phyloP scores from a whole-genome alignment of 2,888 invertebrate species.

The Julus scanicus region DNA sequence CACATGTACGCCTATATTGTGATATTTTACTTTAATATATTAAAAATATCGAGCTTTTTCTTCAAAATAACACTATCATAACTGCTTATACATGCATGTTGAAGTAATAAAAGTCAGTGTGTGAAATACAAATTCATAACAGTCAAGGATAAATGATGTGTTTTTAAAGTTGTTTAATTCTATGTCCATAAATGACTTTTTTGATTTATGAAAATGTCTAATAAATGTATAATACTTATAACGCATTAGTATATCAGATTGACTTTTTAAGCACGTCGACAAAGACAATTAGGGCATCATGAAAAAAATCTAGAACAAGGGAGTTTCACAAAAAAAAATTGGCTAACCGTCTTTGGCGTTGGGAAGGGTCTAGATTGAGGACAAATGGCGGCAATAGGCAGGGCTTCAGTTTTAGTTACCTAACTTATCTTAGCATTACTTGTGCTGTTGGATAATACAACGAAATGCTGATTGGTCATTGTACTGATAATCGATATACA shows the following conservation, averaged over 20 bases:
- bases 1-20: too few species aligned
- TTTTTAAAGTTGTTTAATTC: background rate
- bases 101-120: background rate
- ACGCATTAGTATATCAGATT: background rate
- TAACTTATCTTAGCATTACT: slow-evolving; percentile 13
- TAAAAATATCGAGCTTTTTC: too few species aligned
- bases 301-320: slow-evolving; percentile 50
- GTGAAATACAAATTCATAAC: background rate
- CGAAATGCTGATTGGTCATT: background rate
- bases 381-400: slow-evolving; percentile 24
- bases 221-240: slow-evolving; percentile 10
- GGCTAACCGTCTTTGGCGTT: slow-evolving; percentile 31
- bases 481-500: background rate
- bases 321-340: slow-evolving; percentile 45
- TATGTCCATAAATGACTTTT: background rate
- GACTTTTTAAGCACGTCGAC: slow-evolving; percentile 29
- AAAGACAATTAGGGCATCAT: slow-evolving; percentile 50
- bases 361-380: slow-evolving; percentile 51
- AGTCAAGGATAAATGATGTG: background rate
- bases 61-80: too few species aligned
- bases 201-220: background rate
- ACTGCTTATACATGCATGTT: too few species aligned
- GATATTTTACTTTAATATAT: too few species aligned
- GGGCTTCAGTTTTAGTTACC: background rate
- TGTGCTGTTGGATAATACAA: background rate